Conservation (phyloP, 2,113 vertebrate species). For the Eptesicus fuscus region DNA sequence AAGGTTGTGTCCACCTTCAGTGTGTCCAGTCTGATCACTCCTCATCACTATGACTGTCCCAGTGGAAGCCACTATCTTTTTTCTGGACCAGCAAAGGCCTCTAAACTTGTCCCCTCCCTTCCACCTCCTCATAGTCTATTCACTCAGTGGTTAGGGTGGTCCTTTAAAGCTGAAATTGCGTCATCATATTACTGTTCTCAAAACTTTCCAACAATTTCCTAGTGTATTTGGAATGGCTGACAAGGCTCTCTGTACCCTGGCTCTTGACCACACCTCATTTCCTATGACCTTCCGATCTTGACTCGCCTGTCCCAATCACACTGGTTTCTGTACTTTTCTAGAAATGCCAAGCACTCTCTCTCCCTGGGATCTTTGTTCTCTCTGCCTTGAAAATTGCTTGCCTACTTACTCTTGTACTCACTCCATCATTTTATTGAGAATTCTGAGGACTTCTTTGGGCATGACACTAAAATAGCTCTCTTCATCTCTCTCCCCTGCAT, state of each 20-base stretch:
- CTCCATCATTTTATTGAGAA: not conserved
- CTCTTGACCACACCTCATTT: not conserved
- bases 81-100: not conserved
- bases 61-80: rapidly evolving
- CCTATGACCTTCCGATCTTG: not conserved
- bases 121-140: rapidly evolving
- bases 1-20: not conserved
- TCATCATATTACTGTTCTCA: not conserved
- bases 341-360: not conserved
- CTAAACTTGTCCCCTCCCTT: not conserved
- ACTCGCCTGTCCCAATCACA: not conserved
- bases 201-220: not conserved
- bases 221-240: not conserved
- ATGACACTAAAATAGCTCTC: not conserved
- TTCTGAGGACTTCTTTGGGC: not conserved
- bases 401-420: not conserved
- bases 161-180: not conserved
- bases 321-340: not conserved
- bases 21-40: not conserved
- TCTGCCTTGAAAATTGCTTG: not conserved
- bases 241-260: not conserved
- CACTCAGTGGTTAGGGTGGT: not conserved
- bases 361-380: not conserved
- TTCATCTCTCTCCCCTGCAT: not conserved
- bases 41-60: not conserved